Percentiles rank a stretch among this genome's conserved stretches.
phyloP scores from a whole-genome alignment of 2,113 vertebrate genomes.

The Prolemur simus region DNA sequence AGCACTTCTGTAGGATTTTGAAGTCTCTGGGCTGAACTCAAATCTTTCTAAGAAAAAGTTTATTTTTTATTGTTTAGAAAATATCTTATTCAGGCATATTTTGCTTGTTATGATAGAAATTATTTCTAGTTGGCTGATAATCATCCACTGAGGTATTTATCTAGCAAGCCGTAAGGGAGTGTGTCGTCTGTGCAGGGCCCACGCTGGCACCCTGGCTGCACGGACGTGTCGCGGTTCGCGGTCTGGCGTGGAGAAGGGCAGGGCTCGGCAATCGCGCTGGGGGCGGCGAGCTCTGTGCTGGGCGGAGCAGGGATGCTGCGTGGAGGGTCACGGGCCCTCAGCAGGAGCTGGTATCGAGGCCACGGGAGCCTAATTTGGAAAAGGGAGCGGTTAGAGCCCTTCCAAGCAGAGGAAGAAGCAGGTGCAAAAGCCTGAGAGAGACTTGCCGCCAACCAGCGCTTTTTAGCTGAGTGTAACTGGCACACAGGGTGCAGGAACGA shows the following conservation, averaged over 20 bases:
- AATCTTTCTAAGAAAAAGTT: not conserved
- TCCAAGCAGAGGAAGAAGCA: not conserved
- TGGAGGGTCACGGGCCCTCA: not conserved
- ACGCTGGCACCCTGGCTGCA: not conserved
- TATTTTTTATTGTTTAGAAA: not conserved
- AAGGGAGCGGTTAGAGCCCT: not conserved
- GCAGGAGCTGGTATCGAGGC: not conserved
- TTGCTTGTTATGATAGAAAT: not conserved
- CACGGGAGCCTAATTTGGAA: not conserved
- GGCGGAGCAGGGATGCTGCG: not conserved
- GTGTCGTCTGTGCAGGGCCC: not conserved
- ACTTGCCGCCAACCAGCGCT: not conserved
- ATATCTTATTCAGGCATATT: not conserved
- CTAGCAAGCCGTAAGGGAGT: not conserved
- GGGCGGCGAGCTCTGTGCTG: not conserved
- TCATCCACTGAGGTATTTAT: not conserved
- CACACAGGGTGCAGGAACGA: not conserved
- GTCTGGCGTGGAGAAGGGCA: not conserved
- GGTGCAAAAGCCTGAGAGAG: not conserved
- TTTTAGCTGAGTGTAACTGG: not conserved
- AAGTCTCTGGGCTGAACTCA: constrained; percentile 1
- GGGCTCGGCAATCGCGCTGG: not conserved
- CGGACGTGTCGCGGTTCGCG: not conserved
- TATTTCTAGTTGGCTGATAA: not conserved
- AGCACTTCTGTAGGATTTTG: not conserved